Base-by-base conservation (phyloP, 1,140 invertebrate genomes). In the Zelostemma sp. region DNA sequence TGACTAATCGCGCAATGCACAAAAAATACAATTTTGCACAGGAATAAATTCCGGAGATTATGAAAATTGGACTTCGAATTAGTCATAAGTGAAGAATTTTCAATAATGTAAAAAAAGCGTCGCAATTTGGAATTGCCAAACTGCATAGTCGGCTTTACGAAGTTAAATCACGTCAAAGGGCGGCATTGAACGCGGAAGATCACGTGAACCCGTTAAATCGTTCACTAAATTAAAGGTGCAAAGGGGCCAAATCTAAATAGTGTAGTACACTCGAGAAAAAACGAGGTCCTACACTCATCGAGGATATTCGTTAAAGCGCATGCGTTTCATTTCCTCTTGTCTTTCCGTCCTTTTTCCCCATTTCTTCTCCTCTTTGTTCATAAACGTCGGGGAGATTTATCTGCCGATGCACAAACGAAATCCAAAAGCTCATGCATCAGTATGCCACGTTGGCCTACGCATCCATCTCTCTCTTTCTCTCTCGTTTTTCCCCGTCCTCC, bases 331-430 rank as follows among this genome's bases (percentile, higher is more conserved):
- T 50, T 38, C 47, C 31, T 50, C 54, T 56, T 61, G 45, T 58
- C 54, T 62, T 63, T 64, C 16, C 40, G 68, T 70, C 56, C 53
- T 63, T 69, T 55, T 64, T 63, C 68, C 62, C 60, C 53, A 17
- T 71, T 61, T 73, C 65, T 76, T 68, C 49, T 45, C 66, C 77
- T 77, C 72, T 69, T 77, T 67, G 66, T 73, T 69, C 72, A 75
- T 78, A 78, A 82, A 73, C 77, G 73, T 74, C 80, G 64, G 70
- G 47, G 74, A 80, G 76, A 82, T 82, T 81, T 81, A 81, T 81
- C 74, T 72, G 69, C 47, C 77, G 74, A 77, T 80, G 77, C 67
- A 74, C 53, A 63, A 46, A 55, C 46, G 62, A 66, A 59, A 68
- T 56, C 55, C 43, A 68, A 59, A 60, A 49, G 67, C 48, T 51